phyloP scores from a whole-genome alignment of 2,797 vertebrate genomes.

The Hemibagrus guttatus region DNA sequence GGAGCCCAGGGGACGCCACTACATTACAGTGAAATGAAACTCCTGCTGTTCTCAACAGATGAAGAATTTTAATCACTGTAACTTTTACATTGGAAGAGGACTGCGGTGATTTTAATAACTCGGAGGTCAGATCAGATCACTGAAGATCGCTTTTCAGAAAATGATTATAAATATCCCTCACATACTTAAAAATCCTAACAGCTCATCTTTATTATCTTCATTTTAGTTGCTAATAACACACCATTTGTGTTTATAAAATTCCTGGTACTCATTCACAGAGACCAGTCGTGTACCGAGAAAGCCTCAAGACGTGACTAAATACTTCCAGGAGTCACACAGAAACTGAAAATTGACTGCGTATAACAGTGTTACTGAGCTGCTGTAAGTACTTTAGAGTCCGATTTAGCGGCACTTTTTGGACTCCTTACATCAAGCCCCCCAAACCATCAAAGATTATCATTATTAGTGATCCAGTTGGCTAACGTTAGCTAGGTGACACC shows the following conservation, averaged over 20 bases:
- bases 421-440: neutral
- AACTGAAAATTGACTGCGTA: neutral
- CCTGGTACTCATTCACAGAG: neutral
- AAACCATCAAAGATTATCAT: neutral
- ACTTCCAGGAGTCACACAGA: neutral
- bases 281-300: neutral
- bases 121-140: neutral
- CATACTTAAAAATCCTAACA: neutral
- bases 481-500: neutral
- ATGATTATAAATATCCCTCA: neutral
- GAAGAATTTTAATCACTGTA: constrained; percentile 30
- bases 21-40: constrained; percentile 16
- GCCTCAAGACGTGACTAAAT: neutral
- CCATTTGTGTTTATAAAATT: neutral
- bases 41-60: constrained; percentile 29
- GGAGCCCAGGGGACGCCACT: neutral
- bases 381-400: neutral
- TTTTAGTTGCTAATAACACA: neutral
- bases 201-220: neutral
- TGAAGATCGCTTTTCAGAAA: neutral
- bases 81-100: neutral
- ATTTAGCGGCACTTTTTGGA: neutral
- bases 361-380: neutral
- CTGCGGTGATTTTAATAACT: neutral
- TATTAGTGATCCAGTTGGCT: neutral